Evolutionary conservation across 2,113 vertebrate species (phyloP).

Genomic region (Eulemur macaco): DNA sequence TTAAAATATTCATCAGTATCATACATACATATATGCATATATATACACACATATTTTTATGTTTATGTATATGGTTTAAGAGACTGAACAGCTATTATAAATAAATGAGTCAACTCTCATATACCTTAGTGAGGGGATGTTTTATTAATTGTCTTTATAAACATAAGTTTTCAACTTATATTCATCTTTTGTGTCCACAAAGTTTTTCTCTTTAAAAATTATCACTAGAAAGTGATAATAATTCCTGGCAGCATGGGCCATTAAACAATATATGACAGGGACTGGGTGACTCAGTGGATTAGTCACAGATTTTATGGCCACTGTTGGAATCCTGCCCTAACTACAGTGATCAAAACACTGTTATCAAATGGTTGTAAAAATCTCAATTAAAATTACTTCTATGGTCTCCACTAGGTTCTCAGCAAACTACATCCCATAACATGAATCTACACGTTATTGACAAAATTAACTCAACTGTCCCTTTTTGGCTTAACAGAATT

Average conservation of each 20-base stretch:
- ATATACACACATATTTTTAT: background rate
- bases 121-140: slow-evolving; percentile 43
- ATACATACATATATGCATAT: slow-evolving; percentile 75
- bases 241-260: slow-evolving; percentile 86
- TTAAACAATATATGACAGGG: slow-evolving; percentile 88
- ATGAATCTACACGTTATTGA: slow-evolving; percentile 79
- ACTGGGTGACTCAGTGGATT: slow-evolving; percentile 87
- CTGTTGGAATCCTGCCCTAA: slow-evolving; percentile 87
- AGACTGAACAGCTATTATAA: slow-evolving; percentile 60
- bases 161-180: slow-evolving; percentile 75
- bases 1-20: slow-evolving; percentile 93
- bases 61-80: slow-evolving; percentile 84
- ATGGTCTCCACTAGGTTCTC: slow-evolving; percentile 82
- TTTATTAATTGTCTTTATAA: slow-evolving; percentile 72
- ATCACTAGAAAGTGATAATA: slow-evolving; percentile 85
- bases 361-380: slow-evolving; percentile 89
- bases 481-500: slow-evolving; percentile 79
- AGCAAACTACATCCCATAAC: slow-evolving; percentile 76
- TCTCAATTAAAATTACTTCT: slow-evolving; percentile 88
- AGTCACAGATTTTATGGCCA: slow-evolving; percentile 88
- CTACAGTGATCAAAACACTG: slow-evolving; percentile 86
- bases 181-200: slow-evolving; percentile 80
- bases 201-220: slow-evolving; percentile 83
- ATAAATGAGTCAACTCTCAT: slow-evolving; percentile 54
- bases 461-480: slow-evolving; percentile 80